Evolutionary conservation across 2,888 invertebrate genomes (phyloP).

Genomic region (Nemapogon koenigi): DNA sequence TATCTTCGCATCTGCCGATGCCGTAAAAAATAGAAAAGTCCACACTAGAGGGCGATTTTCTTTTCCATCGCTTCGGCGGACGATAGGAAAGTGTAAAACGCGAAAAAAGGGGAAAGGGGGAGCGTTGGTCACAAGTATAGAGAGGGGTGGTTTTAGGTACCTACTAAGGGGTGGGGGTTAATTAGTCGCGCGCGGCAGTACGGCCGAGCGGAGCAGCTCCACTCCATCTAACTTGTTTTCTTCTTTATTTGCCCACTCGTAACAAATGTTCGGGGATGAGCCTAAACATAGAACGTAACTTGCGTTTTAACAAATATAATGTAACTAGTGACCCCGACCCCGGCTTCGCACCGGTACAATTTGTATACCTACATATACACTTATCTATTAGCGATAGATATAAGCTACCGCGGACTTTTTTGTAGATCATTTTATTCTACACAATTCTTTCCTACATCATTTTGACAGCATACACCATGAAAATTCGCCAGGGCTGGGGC

Average conservation of each 20-base stretch:
- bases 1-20: not conserved
- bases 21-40: not conserved
- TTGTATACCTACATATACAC: too few species aligned
- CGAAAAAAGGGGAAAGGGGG: too few species aligned
- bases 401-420: too few species aligned
- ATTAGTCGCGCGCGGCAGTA: slow-evolving; percentile 62
- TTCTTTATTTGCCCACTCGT: slow-evolving; percentile 62
- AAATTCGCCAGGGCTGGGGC: too few species aligned
- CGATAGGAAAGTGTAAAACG: not conserved
- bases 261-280: slow-evolving; percentile 43
- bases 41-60: not conserved
- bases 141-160: slow-evolving; percentile 19
- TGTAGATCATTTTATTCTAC: too few species aligned
- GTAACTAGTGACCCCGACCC: not conserved
- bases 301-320: not conserved
- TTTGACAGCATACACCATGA: too few species aligned
- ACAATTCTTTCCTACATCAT: too few species aligned
- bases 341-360: not conserved
- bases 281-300: slow-evolving; percentile 7
- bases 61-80: not conserved
- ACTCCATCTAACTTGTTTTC: slow-evolving; percentile 59
- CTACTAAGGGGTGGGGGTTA: slow-evolving; percentile 37
- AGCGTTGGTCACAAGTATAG: too few species aligned
- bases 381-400: too few species aligned
- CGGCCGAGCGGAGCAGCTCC: slow-evolving; percentile 26